Percentiles rank a stretch among this genome's conserved stretches.
These are phyloP conservation scores for Craterocephalus amniculus DNA, from an alignment of 2,797 vertebrate genomes.

Conservation along the genomic window DNA sequence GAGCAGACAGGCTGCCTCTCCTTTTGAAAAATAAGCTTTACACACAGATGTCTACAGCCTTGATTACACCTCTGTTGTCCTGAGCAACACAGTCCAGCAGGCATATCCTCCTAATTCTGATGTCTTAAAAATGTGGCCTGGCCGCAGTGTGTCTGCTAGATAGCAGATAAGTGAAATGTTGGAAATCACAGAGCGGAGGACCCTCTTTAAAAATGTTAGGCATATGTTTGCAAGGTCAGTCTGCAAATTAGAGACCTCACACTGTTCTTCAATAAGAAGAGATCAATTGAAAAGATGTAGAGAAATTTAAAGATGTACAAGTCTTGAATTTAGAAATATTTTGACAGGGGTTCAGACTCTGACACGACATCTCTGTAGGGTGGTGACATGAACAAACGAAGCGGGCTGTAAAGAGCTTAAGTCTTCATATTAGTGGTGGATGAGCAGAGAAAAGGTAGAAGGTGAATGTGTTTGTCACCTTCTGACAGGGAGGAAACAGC, in stretches of 20 bases:
- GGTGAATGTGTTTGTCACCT: not conserved
- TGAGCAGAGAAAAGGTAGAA: not conserved
- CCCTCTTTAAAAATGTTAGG: not conserved
- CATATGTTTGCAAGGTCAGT: conserved; percentile 1
- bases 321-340: not conserved
- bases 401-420: too few relatives aligned
- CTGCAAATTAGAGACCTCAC: not conserved
- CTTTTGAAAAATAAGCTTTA: conserved; percentile 7
- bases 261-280: not conserved
- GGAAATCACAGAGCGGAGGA: not conserved
- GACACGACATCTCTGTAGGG: not conserved
- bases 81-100: not conserved
- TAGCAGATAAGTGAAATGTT: not conserved
- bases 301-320: not conserved
- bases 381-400: not conserved
- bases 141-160: not conserved
- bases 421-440: not conserved
- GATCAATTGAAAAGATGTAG: not conserved
- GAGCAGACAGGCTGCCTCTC: conserved; percentile 2
- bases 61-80: not conserved
- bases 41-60: not conserved
- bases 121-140: not conserved
- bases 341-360: not conserved
- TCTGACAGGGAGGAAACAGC: too few relatives aligned
- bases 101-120: not conserved